Base-by-base conservation (phyloP, 2,797 vertebrate species). In the Mormyrus proboscirostris region DNA sequence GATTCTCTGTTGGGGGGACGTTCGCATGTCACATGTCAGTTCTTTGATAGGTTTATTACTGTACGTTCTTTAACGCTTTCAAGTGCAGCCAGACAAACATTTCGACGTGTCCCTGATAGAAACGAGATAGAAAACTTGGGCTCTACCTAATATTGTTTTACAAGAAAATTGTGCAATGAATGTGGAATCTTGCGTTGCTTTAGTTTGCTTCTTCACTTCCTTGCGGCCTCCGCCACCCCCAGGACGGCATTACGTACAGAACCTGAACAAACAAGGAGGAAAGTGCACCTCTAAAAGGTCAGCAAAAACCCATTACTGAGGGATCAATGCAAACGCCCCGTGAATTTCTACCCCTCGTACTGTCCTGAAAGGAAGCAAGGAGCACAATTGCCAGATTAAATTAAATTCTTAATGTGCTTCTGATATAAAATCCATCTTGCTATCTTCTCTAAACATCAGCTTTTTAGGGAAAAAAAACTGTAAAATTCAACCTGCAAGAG, bases 401-500 rank as follows among this genome's bases (percentile, higher is more conserved):
- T 92, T 92, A 91, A 90, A 91, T 89, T 90, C 87, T 91, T 92
- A 92, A 92, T 92, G 88, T 90, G 89, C 89, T 90, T 89, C 90
- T 90, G 91, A 91, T 91, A 90, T 91, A 90, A 89, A 90, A 91
- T 91, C 89, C 90, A 51, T 89, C 86, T 91, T 87, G 55, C 90
- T 88, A 41, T 87, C 83, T 89, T 89, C 87, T 85, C 79, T 88
- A 90, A 92, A 88, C 53, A 49, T n/a, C 1, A 86, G 87, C 87
- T 79, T 89, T 90, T 73, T 88, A 44, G 55, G 62, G 86, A 50
- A 88, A 87, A 73, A 87, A 87, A 84, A 51, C 76, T 88, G 89
- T 90, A 62, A 76, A 65, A 89, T 91, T 90, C 84, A 22, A 44
- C 41, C 87, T 69, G 41, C 59, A 69, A 49, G 44, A 50, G 59